Evolutionary conservation across 2,797 vertebrate species (phyloP), one percentile per base, ranked within the genome.

Genomic region (Otolemur crassicaudatus): DNA sequence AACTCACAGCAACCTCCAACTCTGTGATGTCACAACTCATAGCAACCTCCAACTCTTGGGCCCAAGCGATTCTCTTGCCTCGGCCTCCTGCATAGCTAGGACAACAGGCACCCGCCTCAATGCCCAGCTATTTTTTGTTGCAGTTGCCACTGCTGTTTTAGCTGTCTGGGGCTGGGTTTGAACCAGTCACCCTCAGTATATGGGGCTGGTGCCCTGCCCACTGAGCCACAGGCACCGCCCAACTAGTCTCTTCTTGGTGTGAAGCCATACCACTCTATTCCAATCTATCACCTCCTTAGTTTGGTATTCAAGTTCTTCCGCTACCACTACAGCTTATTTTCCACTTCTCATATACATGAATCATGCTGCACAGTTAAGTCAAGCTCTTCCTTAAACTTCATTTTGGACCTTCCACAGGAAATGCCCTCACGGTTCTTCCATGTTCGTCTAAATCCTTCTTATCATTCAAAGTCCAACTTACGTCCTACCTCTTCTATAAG

Each of bases 251-350:
- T 49, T 49, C 46, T 49, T 80, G 17, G 65, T 75, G 72, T 46
- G 13, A 25, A 88, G 53, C 82, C 86, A 95, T 25, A 67, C 2
- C 40, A 75, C 6, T 53, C 34, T 22, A 86, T 3, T 87, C 56
- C 25, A 89, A 73, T 61, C n/a, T 40, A 76, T 60, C 37, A 46
- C 80, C 29, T n/a, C 29, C 40, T 77, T 80, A 83, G 40, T 37
- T 37, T 92, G 29, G 70, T 40, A 90, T 80, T 86, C n/a, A 73
- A 92, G 40, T 69, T 94, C 27, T 29, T 87, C n/a, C 37, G 56
- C 23, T 91, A 83, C 22, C 7, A 84, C 37, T 77, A 49, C 12
- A 60, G 76, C 67, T 95, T 79, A 88, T 69, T 95, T 95, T 87
- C 69, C 25, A 88, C n/a, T 40, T 92, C n/a, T 90, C 53, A 90